Evolutionary conservation across 2,888 invertebrate genomes (phyloP).

Genomic region (Heliconius erato): DNA sequence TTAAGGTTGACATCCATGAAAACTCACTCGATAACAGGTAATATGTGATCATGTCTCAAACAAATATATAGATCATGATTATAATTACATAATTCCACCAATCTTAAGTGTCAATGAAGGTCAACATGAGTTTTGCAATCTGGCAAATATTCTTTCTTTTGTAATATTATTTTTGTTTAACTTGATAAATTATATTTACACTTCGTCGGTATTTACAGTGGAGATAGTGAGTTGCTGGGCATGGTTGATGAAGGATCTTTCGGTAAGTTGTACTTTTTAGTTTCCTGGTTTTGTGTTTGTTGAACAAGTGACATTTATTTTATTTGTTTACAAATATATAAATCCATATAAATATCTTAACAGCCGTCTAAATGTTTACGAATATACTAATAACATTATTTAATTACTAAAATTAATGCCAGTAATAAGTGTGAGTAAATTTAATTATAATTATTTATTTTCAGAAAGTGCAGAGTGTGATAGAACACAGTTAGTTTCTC

Average conservation of each 20-base stretch:
- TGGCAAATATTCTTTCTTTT: constrained; percentile 64
- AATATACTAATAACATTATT: not conserved
- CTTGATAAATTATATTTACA: constrained; percentile 52
- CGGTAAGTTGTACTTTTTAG: constrained; percentile 64
- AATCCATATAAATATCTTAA: constrained; percentile 33
- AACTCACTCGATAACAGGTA: constrained; percentile 88
- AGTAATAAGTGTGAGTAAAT: constrained; percentile 50
- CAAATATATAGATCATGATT: constrained; percentile 49
- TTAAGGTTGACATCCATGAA: constrained; percentile 87
- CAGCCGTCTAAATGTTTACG: constrained; percentile 1
- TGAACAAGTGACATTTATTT: constrained; percentile 35
- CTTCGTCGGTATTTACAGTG: constrained; percentile 69
- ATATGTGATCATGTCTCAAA: constrained; percentile 54
- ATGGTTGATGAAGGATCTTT: constrained; percentile 79
- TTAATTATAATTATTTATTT: constrained; percentile 60
- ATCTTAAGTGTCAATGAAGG: constrained; percentile 72
- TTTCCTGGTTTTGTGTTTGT: constrained; percentile 17
- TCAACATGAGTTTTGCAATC: constrained; percentile 77
- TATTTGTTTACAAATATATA: constrained; percentile 54
- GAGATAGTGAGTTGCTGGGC: constrained; percentile 78
- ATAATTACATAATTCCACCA: constrained; percentile 75
- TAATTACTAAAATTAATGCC: constrained; percentile 3
- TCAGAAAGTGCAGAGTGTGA: constrained; percentile 74
- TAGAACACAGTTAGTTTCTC: constrained; percentile 84
- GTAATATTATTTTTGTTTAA: constrained; percentile 56